Base-by-base conservation (phyloP, 2,888 invertebrate genomes). In the Deilephila elpenor region DNA sequence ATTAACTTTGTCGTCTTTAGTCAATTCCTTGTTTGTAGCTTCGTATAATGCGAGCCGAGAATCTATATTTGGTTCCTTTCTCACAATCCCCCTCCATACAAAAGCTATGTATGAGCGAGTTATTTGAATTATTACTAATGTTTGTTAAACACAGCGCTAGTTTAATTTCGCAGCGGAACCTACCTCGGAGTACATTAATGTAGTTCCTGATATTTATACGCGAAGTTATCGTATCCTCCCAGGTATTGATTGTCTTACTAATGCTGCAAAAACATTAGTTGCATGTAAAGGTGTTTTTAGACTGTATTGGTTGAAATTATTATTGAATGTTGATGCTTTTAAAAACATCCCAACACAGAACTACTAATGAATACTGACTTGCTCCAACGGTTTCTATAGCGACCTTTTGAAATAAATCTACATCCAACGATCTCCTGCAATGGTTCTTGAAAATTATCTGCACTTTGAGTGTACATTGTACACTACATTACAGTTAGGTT, bases 121-220 rank as follows among this genome's bases (percentile, higher is more conserved):
- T 67, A 67, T 51, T 25, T 67, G 67, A 67, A 67, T 67, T 67
- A 67, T 67, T 51, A 51, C 51, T 25, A 67, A 67, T 67, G 67
- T 67, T 67, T 51, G 67, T 17, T 67, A 25, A 67, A 67, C 37
- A 44, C 51, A 51, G 2, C 44, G 17, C 37, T 34, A 67, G 44
- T 67, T 67, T 51, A 20, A 44, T 44, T 67, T 67, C 25, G 51
- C 14, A 25, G 25, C 51, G 67, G 51, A 67, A 67, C 51, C n/a
- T 32, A 11, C 44, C 51, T 67, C 44, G 17, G 25, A 67, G 51
- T 51, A 51, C 67, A 51, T 51, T 25, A 67, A 67, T 67, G 67
- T 44, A 64, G 64, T 67, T 67, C 51, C 25, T 51, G 37, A 25
- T 25, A 51, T 67, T 67, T 51, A 67, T 67, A 67, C 44, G 29